Conservation (phyloP, 2,888 invertebrate species). For the Cryptops parisi region DNA sequence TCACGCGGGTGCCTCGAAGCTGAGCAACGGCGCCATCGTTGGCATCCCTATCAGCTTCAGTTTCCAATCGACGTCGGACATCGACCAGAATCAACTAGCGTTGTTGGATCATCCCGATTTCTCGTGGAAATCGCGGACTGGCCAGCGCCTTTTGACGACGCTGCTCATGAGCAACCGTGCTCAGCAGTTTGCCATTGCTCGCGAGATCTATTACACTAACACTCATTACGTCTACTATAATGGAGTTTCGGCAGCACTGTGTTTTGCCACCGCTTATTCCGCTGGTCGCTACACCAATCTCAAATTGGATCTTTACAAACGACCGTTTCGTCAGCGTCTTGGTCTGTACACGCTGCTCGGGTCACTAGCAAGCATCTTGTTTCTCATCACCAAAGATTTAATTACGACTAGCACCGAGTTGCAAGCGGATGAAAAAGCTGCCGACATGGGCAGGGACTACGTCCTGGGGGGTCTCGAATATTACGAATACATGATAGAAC, state of each 20-base stretch:
- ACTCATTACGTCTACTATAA: slow-evolving; percentile 45
- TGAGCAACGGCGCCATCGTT: slow-evolving; percentile 46
- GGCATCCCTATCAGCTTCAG: slow-evolving; percentile 60
- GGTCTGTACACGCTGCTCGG: slow-evolving; percentile 43
- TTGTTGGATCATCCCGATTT: slow-evolving; percentile 49
- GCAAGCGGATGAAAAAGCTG: slow-evolving; percentile 46
- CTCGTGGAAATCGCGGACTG: slow-evolving; percentile 48
- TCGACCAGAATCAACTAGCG: slow-evolving; percentile 44
- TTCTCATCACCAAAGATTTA: slow-evolving; percentile 49
- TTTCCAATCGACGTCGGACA: slow-evolving; percentile 40
- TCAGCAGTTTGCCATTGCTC: slow-evolving; percentile 62
- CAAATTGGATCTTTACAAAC: slow-evolving; percentile 40
- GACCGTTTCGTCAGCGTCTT: slow-evolving; percentile 33
- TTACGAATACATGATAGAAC: slow-evolving; percentile 53
- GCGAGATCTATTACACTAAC: slow-evolving; percentile 50
- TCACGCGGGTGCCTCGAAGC: slow-evolving; percentile 44
- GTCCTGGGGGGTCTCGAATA: slow-evolving; percentile 58
- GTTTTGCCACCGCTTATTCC: slow-evolving; percentile 40
- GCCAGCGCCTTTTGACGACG: slow-evolving; percentile 46
- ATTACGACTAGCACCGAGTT: slow-evolving; percentile 48
- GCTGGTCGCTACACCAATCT: slow-evolving; percentile 40
- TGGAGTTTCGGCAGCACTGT: slow-evolving; percentile 38
- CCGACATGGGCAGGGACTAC: slow-evolving; percentile 45
- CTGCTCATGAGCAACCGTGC: slow-evolving; percentile 60
- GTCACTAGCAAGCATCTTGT: slow-evolving; percentile 43